Conservation (phyloP, 1,140 invertebrate genomes). For the Vanessa atalanta region DNA sequence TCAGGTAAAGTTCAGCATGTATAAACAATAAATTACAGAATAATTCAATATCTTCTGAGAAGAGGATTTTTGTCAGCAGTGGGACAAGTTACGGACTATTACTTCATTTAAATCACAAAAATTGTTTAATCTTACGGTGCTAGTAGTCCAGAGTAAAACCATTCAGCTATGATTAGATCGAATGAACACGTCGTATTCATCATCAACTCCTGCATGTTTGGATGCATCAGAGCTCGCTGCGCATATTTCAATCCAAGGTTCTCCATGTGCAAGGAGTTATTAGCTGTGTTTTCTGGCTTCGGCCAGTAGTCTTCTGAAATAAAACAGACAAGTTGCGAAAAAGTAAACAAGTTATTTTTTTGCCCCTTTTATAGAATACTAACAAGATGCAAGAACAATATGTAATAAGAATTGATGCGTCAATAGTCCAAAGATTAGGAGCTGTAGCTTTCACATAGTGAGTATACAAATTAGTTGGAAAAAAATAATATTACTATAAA, state of each 20-base stretch:
- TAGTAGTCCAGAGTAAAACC: conserved; percentile 52
- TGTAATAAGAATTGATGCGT: no score
- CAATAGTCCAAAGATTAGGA: no score
- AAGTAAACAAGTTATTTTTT: not conserved
- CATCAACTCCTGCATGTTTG: conserved; percentile 43
- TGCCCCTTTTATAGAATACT: no score
- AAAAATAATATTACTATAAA: no score
- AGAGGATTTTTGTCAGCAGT: not conserved
- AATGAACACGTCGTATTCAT: conserved; percentile 35
- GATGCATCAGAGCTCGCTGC: conserved; percentile 40
- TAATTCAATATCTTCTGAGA: not conserved
- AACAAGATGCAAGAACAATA: no score
- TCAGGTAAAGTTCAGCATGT: no score
- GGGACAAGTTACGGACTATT: no score
- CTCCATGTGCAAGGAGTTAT: conserved; percentile 9
- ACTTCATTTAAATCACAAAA: not conserved
- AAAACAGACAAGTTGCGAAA: not conserved
- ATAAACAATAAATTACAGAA: no score
- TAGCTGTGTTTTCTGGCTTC: not conserved
- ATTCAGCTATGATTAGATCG: conserved; percentile 51
- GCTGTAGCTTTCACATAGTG: no score
- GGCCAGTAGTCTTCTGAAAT: not conserved
- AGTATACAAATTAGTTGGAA: no score
- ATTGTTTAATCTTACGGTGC: conserved; percentile 49
- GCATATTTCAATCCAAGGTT: conserved; percentile 28